Evolutionary conservation across 1,140 invertebrate species (phyloP).

Genomic region (Bombus pyrosoma): DNA sequence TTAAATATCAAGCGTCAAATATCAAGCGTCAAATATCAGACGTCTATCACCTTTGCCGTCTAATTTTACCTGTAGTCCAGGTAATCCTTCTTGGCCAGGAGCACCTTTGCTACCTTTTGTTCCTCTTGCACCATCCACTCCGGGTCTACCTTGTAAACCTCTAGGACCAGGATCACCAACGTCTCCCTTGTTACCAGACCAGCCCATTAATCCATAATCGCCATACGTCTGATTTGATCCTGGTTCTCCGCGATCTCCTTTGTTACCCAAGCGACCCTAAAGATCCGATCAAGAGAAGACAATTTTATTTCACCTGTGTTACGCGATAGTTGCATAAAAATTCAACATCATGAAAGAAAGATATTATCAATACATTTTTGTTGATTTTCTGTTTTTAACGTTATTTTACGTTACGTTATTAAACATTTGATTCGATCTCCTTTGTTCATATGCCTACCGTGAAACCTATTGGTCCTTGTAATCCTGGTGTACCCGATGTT

Average conservation of each 20-base stretch:
- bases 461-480: conserved; percentile 78
- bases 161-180: conserved; percentile 73
- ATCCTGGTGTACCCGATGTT: conserved; percentile 79
- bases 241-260: conserved; percentile 82
- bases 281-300: not conserved
- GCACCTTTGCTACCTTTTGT: conserved; percentile 83
- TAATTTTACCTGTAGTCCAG: conserved; percentile 72
- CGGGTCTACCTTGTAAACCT: conserved; percentile 80
- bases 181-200: conserved; percentile 74
- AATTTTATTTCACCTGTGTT: too few species aligned
- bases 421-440: too few species aligned
- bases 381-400: not conserved
- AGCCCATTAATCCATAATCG: conserved; percentile 77
- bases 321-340: not conserved
- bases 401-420: too few species aligned
- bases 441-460: conserved; percentile 64
- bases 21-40: not conserved
- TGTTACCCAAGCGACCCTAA: conserved; percentile 74
- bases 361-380: not conserved
- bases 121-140: conserved; percentile 82
- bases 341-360: too few species aligned
- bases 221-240: conserved; percentile 77
- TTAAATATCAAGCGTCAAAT: conserved; percentile 15
- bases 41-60: too few species aligned
- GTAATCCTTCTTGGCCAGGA: conserved; percentile 72